phyloP scores from a whole-genome alignment of 37 sponge, comb jelly and placozoan species.

The Tethya wilhelma region DNA sequence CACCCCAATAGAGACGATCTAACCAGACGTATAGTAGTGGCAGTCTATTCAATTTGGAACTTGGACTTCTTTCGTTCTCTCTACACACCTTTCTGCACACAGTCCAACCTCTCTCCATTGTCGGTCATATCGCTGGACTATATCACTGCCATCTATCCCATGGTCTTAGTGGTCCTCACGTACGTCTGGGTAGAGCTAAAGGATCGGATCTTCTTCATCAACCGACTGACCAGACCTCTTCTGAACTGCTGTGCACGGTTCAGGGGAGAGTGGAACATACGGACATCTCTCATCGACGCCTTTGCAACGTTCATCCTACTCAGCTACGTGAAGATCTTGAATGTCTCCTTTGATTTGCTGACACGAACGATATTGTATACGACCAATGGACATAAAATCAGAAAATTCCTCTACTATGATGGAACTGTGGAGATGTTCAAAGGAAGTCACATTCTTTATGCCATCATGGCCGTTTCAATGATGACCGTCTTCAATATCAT shows the following conservation, averaged over 20 bases:
- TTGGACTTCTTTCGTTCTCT: conserved; percentile 17
- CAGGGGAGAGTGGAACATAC: background rate
- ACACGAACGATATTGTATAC: background rate
- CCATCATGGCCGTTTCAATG: conserved; percentile 11
- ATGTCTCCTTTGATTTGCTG: conserved; percentile 20
- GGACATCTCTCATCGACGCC: background rate
- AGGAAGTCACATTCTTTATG: background rate
- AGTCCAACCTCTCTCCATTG: background rate
- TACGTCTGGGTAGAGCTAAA: background rate
- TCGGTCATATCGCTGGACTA: background rate
- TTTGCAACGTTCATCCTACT: conserved; percentile 38
- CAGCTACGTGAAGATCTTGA: conserved; percentile 15
- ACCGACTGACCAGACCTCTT: background rate
- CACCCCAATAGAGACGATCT: no score
- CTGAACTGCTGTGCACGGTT: background rate
- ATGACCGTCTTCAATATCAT: background rate
- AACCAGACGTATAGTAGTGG: background rate
- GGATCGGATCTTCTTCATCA: background rate
- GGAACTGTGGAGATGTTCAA: conserved; percentile 1
- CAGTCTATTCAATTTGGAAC: conserved; percentile 7
- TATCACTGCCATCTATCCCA: conserved; percentile 15
- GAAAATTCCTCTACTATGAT: conserved; percentile 3
- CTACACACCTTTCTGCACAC: conserved; percentile 10
- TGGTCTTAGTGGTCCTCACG: background rate
- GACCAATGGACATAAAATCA: background rate